These are phyloP conservation scores for Dione vanillae DNA, from an alignment of 2,888 invertebrate species.

Conservation along the genomic window DNA sequence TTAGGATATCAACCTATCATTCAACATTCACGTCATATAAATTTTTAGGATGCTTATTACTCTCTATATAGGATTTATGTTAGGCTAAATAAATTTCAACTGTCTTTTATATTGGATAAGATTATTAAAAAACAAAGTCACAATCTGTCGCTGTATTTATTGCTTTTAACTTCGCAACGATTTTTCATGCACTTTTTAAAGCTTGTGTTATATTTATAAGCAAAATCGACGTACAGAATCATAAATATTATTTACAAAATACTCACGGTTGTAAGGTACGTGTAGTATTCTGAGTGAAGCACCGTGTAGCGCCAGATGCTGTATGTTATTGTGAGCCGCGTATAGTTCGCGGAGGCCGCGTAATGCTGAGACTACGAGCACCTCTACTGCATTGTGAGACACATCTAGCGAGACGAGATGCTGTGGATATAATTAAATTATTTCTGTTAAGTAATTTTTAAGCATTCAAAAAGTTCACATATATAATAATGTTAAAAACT, in stretches of 20 bases:
- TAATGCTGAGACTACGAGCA: slow-evolving; percentile 91
- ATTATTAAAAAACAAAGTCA: too few species aligned
- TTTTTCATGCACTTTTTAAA: too few species aligned
- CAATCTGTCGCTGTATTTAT: too few species aligned
- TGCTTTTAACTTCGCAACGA: too few species aligned
- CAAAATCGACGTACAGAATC: background rate
- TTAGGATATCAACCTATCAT: too few species aligned
- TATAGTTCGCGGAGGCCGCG: slow-evolving; percentile 90
- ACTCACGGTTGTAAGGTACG: slow-evolving; percentile 92
- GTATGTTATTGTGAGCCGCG: slow-evolving; percentile 90
- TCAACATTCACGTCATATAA: too few species aligned
- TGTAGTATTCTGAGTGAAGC: slow-evolving; percentile 89
- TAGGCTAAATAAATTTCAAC: too few species aligned
- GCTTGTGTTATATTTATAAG: background rate
- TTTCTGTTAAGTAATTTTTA: background rate
- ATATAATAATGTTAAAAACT: background rate
- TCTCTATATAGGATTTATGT: too few species aligned
- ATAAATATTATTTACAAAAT: slow-evolving; percentile 13
- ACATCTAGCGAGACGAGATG: slow-evolving; percentile 92
- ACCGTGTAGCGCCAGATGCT: slow-evolving; percentile 91
- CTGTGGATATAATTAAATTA: slow-evolving; percentile 76
- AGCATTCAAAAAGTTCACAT: too few species aligned
- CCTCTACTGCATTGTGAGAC: slow-evolving; percentile 93
- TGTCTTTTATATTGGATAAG: too few species aligned
- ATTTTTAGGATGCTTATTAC: too few species aligned